Evolutionary conservation across 2,888 invertebrate genomes (phyloP).

Genomic region (Andrena trimmerana): DNA sequence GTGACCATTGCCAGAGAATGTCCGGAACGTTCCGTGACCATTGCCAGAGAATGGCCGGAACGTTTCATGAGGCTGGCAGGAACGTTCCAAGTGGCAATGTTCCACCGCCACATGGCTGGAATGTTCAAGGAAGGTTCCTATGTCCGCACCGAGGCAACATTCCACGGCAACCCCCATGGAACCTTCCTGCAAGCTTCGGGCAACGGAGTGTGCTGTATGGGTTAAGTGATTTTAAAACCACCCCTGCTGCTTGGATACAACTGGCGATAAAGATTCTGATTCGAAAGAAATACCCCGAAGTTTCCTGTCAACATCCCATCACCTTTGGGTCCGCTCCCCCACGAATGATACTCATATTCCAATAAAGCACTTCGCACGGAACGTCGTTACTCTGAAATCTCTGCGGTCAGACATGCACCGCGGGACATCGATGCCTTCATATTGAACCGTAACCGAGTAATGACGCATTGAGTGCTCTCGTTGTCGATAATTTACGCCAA

Average conservation of each 20-base stretch:
- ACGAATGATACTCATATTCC: neutral
- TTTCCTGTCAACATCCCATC: neutral
- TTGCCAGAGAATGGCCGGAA: too few species aligned
- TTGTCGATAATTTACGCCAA: slow-evolving; percentile 44
- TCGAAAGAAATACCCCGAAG: neutral
- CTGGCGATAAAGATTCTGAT: neutral
- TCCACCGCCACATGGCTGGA: too few species aligned
- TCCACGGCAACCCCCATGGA: too few species aligned
- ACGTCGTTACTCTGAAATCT: slow-evolving; percentile 34
- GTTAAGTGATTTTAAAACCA: neutral
- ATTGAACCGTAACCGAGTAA: slow-evolving; percentile 33
- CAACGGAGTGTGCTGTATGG: too few species aligned
- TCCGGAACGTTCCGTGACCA: too few species aligned
- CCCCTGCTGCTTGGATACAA: neutral
- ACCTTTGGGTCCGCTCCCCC: slow-evolving; percentile 1
- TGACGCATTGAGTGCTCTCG: slow-evolving; percentile 44
- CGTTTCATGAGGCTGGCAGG: too few species aligned
- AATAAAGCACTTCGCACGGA: slow-evolving; percentile 30
- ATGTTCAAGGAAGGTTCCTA: too few species aligned
- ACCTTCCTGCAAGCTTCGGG: too few species aligned
- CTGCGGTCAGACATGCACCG: neutral
- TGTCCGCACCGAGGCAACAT: too few species aligned
- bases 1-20: too few species aligned
- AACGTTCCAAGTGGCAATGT: too few species aligned
- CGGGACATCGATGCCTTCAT: slow-evolving; percentile 14